Conservation (phyloP, 2,113 vertebrate species). For the Hippocampus abdominalis region DNA sequence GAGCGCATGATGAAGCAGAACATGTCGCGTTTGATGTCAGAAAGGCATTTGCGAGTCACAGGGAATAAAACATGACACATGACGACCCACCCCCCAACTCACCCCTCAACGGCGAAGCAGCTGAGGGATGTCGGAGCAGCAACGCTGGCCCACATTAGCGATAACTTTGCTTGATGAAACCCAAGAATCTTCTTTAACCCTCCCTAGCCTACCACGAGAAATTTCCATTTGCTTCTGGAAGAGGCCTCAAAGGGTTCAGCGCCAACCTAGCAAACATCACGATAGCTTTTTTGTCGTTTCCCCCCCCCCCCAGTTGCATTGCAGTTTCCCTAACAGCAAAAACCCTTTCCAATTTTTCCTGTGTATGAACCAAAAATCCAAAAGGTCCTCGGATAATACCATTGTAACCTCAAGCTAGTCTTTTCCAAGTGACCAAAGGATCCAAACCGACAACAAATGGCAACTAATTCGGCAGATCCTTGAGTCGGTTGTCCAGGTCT, state of each 20-base stretch:
- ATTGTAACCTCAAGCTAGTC: too few relatives aligned
- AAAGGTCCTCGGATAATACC: too few relatives aligned
- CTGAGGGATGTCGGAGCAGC: background rate
- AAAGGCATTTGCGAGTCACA: constrained; percentile 43
- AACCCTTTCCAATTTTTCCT: too few relatives aligned
- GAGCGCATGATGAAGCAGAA: constrained; percentile 28
- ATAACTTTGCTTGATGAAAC: background rate
- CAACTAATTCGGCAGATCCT: background rate
- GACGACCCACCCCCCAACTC: background rate
- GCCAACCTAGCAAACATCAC: background rate
- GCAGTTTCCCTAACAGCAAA: too few relatives aligned
- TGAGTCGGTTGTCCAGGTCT: background rate
- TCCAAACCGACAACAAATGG: background rate
- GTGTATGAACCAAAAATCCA: too few relatives aligned
- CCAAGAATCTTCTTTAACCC: background rate
- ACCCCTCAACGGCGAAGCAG: constrained; percentile 14
- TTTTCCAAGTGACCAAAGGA: background rate
- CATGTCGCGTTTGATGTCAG: constrained; percentile 33
- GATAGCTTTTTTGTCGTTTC: too few relatives aligned
- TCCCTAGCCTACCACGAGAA: background rate
- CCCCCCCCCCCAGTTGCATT: too few relatives aligned
- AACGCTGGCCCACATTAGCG: background rate
- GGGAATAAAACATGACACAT: constrained; percentile 53
- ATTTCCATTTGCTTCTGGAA: background rate
- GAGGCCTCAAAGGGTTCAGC: background rate